These are phyloP conservation scores for Drosophila pseudoananassae DNA, from an alignment of 1,140 invertebrate species.

Conservation along the genomic window DNA sequence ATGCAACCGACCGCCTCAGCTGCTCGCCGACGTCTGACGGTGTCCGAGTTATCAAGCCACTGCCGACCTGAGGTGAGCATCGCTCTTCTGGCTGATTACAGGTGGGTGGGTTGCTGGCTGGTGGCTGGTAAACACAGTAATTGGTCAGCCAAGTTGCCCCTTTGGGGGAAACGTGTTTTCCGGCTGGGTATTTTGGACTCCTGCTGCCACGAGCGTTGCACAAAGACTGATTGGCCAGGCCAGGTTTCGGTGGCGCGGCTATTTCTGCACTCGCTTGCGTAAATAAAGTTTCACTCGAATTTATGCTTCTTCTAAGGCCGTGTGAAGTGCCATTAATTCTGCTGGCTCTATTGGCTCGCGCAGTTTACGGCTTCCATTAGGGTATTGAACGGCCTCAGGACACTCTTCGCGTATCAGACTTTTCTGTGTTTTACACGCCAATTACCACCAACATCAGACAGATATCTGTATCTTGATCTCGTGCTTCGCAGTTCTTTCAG, in stretches of 20 bases:
- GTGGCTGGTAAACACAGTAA: constrained; percentile 46
- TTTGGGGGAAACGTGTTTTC: constrained; percentile 31
- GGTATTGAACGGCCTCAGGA: constrained; percentile 5
- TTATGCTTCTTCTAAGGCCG: constrained; percentile 41
- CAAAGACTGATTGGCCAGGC: constrained; percentile 47
- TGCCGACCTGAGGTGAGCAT: constrained; percentile 30
- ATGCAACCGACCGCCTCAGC: constrained; percentile 36
- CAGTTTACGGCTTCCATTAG: constrained; percentile 37
- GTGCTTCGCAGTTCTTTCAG: not conserved
- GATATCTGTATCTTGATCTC: constrained; percentile 6
- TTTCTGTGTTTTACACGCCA: not conserved
- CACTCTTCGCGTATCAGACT: not conserved
- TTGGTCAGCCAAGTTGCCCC: constrained; percentile 16
- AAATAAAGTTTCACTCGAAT: constrained; percentile 45
- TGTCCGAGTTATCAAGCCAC: constrained; percentile 28
- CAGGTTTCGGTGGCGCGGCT: constrained; percentile 32
- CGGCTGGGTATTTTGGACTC: constrained; percentile 30
- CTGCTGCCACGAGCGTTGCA: constrained; percentile 50
- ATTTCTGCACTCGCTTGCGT: constrained; percentile 29
- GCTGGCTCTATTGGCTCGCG: not conserved
- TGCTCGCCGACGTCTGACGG: constrained; percentile 31
- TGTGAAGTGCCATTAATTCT: constrained; percentile 22
- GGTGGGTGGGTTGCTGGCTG: constrained; percentile 5
- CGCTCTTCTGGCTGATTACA: constrained; percentile 41
- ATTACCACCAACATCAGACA: not conserved